Evolutionary conservation across 2,888 invertebrate species (phyloP).

Genomic region (Lochmaea capreae): DNA sequence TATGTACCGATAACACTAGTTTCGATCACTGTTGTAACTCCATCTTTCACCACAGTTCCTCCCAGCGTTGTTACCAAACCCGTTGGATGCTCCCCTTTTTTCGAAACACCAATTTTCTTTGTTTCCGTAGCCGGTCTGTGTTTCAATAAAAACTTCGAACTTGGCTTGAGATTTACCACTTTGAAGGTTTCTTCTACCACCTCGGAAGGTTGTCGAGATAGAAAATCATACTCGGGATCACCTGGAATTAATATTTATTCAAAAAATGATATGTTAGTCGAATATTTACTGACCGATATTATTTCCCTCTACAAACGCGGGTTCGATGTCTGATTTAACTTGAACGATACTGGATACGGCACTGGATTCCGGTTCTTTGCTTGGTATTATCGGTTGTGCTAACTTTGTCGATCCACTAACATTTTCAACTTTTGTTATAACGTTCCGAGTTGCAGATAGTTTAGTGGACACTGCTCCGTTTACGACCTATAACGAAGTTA

Average conservation of each 20-base stretch:
- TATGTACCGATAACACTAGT: slow-evolving; percentile 85
- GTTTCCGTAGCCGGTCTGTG: slow-evolving; percentile 64
- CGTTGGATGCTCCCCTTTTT: slow-evolving; percentile 75
- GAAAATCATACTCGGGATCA: slow-evolving; percentile 86
- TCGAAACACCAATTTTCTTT: slow-evolving; percentile 63
- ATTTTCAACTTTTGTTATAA: slow-evolving; percentile 63
- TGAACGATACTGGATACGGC: slow-evolving; percentile 61
- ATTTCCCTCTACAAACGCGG: slow-evolving; percentile 70
- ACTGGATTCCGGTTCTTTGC: slow-evolving; percentile 53
- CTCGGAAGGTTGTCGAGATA: slow-evolving; percentile 86
- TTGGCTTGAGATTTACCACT: slow-evolving; percentile 83
- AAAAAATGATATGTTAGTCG: neutral
- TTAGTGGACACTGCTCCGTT: slow-evolving; percentile 29
- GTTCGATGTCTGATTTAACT: slow-evolving; percentile 68
- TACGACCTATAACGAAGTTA: slow-evolving; percentile 41
- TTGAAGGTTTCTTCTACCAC: slow-evolving; percentile 88
- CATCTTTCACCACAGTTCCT: slow-evolving; percentile 84
- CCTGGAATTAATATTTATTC: slow-evolving; percentile 59
- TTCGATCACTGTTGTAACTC: slow-evolving; percentile 86
- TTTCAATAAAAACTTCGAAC: slow-evolving; percentile 69
- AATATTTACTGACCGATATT: slow-evolving; percentile 33
- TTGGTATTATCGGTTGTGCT: slow-evolving; percentile 66
- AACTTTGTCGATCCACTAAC: slow-evolving; percentile 54
- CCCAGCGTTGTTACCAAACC: slow-evolving; percentile 87
- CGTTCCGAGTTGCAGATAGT: slow-evolving; percentile 26